A percentile compares a stretch with the other conserved stretches of the same genome.
phyloP scores from a whole-genome alignment of 2,797 vertebrate species.

The Enteromius paludinosus region DNA sequence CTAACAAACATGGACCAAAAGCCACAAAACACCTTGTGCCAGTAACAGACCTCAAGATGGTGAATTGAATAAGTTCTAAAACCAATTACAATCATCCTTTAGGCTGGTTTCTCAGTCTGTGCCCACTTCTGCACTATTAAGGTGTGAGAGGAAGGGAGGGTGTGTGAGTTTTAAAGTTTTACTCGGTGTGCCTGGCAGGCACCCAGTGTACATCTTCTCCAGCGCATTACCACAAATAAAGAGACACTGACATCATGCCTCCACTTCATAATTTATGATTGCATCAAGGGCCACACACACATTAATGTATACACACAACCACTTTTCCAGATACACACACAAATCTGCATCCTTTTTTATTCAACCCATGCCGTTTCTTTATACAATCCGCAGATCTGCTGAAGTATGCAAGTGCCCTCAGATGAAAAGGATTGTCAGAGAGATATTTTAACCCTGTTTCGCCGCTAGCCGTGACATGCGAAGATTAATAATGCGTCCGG shows the following conservation, averaged over 20 bases:
- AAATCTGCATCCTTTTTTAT: conserved; percentile 35
- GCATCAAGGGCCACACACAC: conserved; percentile 14
- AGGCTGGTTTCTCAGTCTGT: conserved; percentile 28
- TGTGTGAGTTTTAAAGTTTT: conserved; percentile 67
- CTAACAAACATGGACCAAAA: neutral
- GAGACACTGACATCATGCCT: conserved; percentile 41
- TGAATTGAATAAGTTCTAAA: neutral
- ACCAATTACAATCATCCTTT: neutral
- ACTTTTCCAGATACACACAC: conserved; percentile 12
- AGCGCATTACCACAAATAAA: conserved; percentile 63
- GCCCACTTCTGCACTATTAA: conserved; percentile 53
- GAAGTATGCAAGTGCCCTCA: conserved; percentile 25
- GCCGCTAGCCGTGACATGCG: neutral
- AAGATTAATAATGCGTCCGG: conserved; percentile 8
- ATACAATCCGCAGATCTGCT: conserved; percentile 38
- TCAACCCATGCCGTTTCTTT: conserved; percentile 22
- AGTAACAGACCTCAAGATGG: neutral
- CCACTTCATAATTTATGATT: conserved; percentile 40
- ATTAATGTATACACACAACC: conserved; percentile 10
- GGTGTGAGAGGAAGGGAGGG: conserved; percentile 53
- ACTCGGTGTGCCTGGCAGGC: conserved; percentile 58
- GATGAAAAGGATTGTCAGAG: conserved; percentile 31
- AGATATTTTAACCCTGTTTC: conserved; percentile 39
- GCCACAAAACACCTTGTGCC: neutral
- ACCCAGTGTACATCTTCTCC: conserved; percentile 66